Conservation (phyloP, 2,797 vertebrate species). For the Acrossocheilus fasciatus region DNA sequence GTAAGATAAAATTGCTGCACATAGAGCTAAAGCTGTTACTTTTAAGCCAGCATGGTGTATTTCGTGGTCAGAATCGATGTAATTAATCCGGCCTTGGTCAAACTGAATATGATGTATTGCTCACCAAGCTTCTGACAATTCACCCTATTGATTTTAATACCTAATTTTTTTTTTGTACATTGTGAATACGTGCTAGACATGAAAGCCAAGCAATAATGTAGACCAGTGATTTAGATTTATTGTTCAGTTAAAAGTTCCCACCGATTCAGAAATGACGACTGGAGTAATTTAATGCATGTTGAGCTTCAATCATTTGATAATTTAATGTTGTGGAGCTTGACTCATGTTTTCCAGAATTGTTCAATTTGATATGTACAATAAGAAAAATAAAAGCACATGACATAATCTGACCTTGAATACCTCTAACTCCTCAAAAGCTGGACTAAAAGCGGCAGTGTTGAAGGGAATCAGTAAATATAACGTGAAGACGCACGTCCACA, state of each 20-base stretch:
- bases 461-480: constrained; percentile 15
- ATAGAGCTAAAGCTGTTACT: constrained; percentile 10
- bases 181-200: constrained; percentile 49
- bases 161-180: constrained; percentile 41
- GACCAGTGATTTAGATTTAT: constrained; percentile 54
- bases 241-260: constrained; percentile 11
- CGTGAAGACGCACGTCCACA: constrained; percentile 28
- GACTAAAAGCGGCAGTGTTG: background rate
- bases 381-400: constrained; percentile 29
- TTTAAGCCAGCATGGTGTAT: constrained; percentile 53
- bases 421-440: background rate
- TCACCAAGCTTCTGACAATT: constrained; percentile 47
- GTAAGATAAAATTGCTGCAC: background rate
- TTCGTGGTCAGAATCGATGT: constrained; percentile 55
- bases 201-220: constrained; percentile 23
- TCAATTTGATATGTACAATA: constrained; percentile 23
- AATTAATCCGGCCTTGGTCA: constrained; percentile 59
- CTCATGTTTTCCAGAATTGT: constrained; percentile 49
- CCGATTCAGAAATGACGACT: background rate
- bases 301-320: constrained; percentile 4
- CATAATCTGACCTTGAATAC: constrained; percentile 33
- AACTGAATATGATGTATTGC: constrained; percentile 55
- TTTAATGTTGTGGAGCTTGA: constrained; percentile 6
- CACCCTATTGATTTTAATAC: constrained; percentile 63
- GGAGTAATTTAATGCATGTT: constrained; percentile 22